phyloP scores from a whole-genome alignment of 2,113 vertebrate genomes.

The Poecile atricapillus region DNA sequence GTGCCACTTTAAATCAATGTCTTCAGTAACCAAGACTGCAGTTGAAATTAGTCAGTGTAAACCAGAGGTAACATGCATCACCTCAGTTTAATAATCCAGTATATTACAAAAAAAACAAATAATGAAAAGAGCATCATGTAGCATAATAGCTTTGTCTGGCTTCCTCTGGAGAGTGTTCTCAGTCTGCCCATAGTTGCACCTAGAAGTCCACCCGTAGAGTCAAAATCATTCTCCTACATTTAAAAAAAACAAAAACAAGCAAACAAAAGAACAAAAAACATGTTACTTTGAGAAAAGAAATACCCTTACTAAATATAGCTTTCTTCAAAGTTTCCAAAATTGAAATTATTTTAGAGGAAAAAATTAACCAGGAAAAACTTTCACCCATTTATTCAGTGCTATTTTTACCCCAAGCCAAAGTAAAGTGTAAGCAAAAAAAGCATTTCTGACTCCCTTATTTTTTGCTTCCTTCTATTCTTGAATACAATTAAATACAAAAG shows the following conservation, averaged over 20 bases:
- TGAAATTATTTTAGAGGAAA: not conserved
- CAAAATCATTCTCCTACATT: conserved; percentile 89
- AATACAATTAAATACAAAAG: not conserved
- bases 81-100: conserved; percentile 92
- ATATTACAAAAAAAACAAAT: conserved; percentile 94
- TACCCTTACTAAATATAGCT: not conserved
- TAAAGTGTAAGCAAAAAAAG: not conserved
- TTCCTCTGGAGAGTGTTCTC: conserved; percentile 90
- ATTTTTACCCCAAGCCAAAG: not conserved
- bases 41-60: conserved; percentile 42
- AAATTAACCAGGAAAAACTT: not conserved
- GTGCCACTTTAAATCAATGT: not conserved
- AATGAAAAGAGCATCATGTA: conserved; percentile 94
- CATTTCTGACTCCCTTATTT: not conserved
- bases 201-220: conserved; percentile 90
- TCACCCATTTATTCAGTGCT: not conserved
- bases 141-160: conserved; percentile 90
- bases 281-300: not conserved
- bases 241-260: not conserved
- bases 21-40: not conserved
- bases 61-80: conserved; percentile 56
- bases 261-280: not conserved
- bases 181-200: conserved; percentile 91
- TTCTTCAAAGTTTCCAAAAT: not conserved
- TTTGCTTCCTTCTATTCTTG: not conserved